Evolutionary conservation across 2,113 vertebrate species (phyloP).

Genomic region (Chionis minor): DNA sequence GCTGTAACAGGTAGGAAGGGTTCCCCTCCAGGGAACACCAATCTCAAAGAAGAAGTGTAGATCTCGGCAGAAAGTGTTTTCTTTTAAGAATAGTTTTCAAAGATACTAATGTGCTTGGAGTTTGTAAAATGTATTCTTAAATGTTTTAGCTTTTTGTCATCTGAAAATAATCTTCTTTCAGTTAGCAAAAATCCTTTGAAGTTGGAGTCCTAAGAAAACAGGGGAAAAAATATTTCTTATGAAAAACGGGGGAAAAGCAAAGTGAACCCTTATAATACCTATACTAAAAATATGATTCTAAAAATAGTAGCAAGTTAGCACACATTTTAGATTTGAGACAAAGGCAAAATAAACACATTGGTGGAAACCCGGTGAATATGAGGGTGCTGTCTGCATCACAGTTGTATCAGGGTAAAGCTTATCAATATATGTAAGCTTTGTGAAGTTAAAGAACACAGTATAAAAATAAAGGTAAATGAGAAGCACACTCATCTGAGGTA

Average conservation of each 20-base stretch:
- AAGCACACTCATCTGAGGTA: not conserved
- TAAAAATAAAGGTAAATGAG: not conserved
- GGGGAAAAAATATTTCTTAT: not conserved
- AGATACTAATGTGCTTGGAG: fast-evolving
- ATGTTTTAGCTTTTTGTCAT: not conserved
- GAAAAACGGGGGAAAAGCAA: not conserved
- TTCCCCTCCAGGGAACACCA: not conserved
- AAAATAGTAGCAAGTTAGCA: not conserved
- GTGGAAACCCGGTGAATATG: not conserved
- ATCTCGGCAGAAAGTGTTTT: not conserved
- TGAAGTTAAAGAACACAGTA: not conserved
- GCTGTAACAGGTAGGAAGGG: not conserved
- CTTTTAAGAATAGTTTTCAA: not conserved
- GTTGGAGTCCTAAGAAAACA: not conserved
- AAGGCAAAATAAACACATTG: not conserved
- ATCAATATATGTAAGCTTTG: not conserved
- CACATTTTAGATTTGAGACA: not conserved
- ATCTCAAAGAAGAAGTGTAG: not conserved
- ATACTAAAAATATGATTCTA: not conserved
- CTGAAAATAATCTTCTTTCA: not conserved
- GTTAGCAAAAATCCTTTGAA: not conserved
- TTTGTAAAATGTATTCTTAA: not conserved
- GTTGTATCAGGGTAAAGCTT: not conserved
- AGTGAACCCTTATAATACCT: fast-evolving
- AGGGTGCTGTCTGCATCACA: not conserved